phyloP scores from a whole-genome alignment of 2,888 invertebrate species.

The Dryococelus australis region DNA sequence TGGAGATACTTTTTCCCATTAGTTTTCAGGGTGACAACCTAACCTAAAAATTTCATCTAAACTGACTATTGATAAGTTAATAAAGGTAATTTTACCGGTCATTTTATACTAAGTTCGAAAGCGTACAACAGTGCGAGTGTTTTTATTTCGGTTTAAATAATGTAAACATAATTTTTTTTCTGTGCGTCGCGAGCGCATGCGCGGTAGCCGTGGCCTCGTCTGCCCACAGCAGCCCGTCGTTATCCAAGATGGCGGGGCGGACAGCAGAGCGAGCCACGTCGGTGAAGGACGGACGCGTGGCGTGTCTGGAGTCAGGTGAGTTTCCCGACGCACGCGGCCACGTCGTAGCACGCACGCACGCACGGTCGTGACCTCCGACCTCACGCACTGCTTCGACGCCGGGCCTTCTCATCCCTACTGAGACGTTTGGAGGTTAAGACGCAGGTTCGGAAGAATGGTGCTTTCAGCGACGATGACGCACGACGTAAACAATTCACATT shows the following conservation, averaged over 20 bases:
- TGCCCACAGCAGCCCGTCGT: not conserved
- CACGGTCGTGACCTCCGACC: not conserved
- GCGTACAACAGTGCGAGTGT: no score
- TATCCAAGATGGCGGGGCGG: slow-evolving; percentile 13
- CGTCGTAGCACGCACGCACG: not conserved
- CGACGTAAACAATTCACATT: not conserved
- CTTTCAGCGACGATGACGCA: not conserved
- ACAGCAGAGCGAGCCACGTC: slow-evolving; percentile 17
- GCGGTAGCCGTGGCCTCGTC: no score
- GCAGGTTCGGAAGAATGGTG: slow-evolving; percentile 47
- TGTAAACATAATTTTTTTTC: no score
- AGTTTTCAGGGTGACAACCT: no score
- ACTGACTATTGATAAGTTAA: no score
- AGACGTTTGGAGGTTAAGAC: slow-evolving; percentile 54
- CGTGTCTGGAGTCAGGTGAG: slow-evolving; percentile 62
- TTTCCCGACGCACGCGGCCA: not conserved
- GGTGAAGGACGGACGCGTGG: slow-evolving; percentile 59
- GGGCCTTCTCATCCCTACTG: not conserved
- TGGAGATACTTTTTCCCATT: no score
- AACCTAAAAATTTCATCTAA: no score
- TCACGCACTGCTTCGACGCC: not conserved
- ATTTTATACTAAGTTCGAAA: no score
- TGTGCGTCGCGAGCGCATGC: no score
- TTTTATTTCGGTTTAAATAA: no score
- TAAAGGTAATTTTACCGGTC: no score